These are phyloP conservation scores for Phasianus colchicus DNA, from an alignment of 2,113 vertebrate genomes.

Conservation along the genomic window DNA sequence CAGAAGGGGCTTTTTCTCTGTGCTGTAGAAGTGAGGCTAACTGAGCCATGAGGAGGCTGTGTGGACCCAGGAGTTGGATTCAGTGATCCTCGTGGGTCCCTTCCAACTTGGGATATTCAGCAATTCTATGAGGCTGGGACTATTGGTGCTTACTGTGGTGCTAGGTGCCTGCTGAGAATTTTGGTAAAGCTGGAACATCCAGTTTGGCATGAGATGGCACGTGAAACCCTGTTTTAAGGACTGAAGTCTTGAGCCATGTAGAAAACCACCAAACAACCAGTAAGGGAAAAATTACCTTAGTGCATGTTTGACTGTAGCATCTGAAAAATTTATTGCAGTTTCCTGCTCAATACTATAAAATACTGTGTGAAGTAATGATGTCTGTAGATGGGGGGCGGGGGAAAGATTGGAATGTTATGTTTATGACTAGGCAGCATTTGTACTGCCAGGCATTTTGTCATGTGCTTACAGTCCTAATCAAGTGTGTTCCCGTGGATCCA, in stretches of 20 bases:
- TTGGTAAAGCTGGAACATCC: not conserved
- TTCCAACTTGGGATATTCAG: no score
- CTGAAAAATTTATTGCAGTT: not conserved
- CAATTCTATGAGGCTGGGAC: not conserved
- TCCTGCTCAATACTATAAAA: not conserved
- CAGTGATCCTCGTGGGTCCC: no score
- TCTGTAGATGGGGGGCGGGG: not conserved
- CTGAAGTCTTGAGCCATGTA: not conserved
- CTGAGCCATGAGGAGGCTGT: not conserved
- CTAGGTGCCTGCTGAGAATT: not conserved
- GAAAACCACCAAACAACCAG: not conserved
- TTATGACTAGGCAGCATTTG: not conserved
- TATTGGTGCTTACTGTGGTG: not conserved
- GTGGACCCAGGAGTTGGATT: no score
- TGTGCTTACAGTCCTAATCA: constrained; percentile 4
- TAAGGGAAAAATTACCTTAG: not conserved
- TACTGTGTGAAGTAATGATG: not conserved
- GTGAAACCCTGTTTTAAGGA: not conserved
- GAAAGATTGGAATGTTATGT: not conserved
- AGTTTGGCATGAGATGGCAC: not conserved
- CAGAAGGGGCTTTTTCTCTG: not conserved
- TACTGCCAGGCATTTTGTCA: not conserved
- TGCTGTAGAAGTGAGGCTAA: accelerated
- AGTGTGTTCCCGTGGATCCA: not conserved
- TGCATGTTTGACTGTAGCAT: not conserved